Percentiles rank a stretch among this genome's conserved stretches.
phyloP scores from a whole-genome alignment of 92 coral and sea anemone species.

The Zoanthus sansibaricus region DNA sequence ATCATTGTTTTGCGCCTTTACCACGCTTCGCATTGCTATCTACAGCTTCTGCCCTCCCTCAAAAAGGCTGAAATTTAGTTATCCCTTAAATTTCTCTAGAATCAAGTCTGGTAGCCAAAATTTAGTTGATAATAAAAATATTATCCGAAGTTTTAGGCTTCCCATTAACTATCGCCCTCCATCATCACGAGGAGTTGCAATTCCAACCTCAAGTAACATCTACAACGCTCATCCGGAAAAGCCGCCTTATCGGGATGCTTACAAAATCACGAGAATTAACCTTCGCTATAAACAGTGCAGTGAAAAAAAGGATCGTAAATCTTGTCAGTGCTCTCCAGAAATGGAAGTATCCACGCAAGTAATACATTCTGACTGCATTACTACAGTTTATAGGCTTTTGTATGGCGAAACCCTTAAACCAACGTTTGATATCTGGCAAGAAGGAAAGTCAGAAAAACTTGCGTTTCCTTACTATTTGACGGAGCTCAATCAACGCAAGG shows the following conservation, averaged over 20 bases:
- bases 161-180: conserved; percentile 97
- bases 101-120: conserved; percentile 60
- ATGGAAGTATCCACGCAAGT: conserved; percentile 81
- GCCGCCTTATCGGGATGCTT: conserved; percentile 85
- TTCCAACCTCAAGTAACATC: conserved; percentile 88
- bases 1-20: conserved; percentile 81
- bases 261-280: conserved; percentile 77
- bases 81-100: conserved; percentile 73
- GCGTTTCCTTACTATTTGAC: conserved; percentile 86
- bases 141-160: conserved; percentile 70
- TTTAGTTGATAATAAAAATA: conserved; percentile 75
- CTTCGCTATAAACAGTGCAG: conserved; percentile 92
- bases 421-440: conserved; percentile 75
- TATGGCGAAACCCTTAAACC: conserved; percentile 83
- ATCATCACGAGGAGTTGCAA: conserved; percentile 92
- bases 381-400: conserved; percentile 80
- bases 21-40: conserved; percentile 70
- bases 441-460: conserved; percentile 65
- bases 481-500: conserved; percentile 87
- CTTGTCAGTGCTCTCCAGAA: conserved; percentile 82
- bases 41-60: conserved; percentile 97
- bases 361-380: conserved; percentile 89
- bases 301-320: conserved; percentile 71
- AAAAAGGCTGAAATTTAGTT: conserved; percentile 75
- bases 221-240: conserved; percentile 92